Evolutionary conservation across 2,113 vertebrate species (phyloP).

Genomic region (Leuciscus idus): DNA sequence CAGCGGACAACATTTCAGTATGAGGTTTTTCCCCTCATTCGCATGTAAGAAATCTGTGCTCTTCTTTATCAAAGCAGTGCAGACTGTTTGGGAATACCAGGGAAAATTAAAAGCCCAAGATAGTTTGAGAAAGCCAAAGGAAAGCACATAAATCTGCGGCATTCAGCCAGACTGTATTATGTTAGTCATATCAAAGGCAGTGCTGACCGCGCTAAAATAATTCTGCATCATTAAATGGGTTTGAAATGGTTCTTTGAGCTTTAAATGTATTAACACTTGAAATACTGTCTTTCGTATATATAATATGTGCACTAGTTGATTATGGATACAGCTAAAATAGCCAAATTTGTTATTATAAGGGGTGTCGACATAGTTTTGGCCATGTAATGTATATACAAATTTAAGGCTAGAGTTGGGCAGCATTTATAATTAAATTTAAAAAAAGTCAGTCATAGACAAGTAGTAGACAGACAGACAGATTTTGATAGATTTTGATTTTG

Average conservation of each 20-base stretch:
- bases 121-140: neutral
- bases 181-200: neutral
- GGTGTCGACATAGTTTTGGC: too few relatives aligned
- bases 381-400: too few relatives aligned
- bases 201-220: conserved; percentile 8
- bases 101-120: conserved; percentile 13
- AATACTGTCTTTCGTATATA: neutral
- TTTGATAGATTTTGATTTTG: neutral
- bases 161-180: conserved; percentile 31
- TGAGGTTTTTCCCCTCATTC: conserved; percentile 7
- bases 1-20: conserved; percentile 35
- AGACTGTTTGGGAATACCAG: conserved; percentile 12
- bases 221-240: conserved; percentile 15
- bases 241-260: neutral
- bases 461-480: neutral
- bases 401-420: too few relatives aligned
- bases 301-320: neutral
- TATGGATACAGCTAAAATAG: neutral
- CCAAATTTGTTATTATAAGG: neutral
- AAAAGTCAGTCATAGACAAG: too few relatives aligned
- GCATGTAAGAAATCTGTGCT: conserved; percentile 16
- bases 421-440: too few relatives aligned
- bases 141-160: conserved; percentile 11
- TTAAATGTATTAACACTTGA: conserved; percentile 19
- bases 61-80: conserved; percentile 29